Evolutionary conservation across 2,797 vertebrate species (phyloP), one percentile per base, ranked within the genome.

Genomic region (Macroramphosus scolopax): DNA sequence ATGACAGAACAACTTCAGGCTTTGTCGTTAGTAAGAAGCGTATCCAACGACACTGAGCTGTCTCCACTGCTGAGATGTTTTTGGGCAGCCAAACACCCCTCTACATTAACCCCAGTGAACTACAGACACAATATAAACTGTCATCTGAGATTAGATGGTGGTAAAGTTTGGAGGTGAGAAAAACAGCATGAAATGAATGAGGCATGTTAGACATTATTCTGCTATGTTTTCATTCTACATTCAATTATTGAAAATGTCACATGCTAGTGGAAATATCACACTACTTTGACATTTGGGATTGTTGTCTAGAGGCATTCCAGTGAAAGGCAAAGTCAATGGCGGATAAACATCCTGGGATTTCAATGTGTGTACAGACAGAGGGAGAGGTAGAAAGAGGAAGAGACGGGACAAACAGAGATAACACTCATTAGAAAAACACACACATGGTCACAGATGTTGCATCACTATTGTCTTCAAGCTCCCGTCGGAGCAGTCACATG

Each of bases 311-410:
- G 59, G 50, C 42, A 22, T 42, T 73, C 56, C 17, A 43, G 64
- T 58, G 34, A 68, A 17, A 40, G 61, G 58, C 49, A 25, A 71
- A 52, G 63, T 62, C 54, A 36, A 65, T 63, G 72, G 55, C 2
- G 14, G 54, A 41, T 55, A 74, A 65, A 65, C 47, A 66, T 55
- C 16, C 65, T 64, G 51, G 11, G 33, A 17, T 32, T 47, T 39
- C 13, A 34, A 65, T 72, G 71, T 80, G 88, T 38, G 87, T 80
- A 20, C 82, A 89, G 83, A 68, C 85, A 89, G 86, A 55, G 40
- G 47, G 31, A 53, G 70, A 65, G 50, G 63, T 1, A 28, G 59
- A 71, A 51, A 72, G 57, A 63, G 42, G 68, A 63, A 59, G 51
- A 72, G 49, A 59, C 51, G 15, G 61, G 73, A 75, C 69, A 81